Evolutionary conservation across 2,113 vertebrate species (phyloP).

Genomic region (Hippocampus guttulatus): DNA sequence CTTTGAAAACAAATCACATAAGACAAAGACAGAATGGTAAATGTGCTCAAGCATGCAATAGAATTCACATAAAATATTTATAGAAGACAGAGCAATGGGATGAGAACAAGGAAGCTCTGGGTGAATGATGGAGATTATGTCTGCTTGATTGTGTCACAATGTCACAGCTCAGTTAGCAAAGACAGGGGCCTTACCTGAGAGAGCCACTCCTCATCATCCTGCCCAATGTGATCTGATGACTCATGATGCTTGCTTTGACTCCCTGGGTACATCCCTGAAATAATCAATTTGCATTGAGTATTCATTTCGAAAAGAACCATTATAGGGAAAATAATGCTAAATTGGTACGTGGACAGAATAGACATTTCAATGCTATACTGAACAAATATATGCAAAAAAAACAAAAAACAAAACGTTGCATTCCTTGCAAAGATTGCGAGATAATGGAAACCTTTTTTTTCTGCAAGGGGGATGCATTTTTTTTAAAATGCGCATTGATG

Average conservation of each 20-base stretch:
- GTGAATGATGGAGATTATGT: not conserved
- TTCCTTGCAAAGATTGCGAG: no score
- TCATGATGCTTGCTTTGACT: conserved; percentile 87
- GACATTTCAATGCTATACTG: not conserved
- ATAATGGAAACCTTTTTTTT: no score
- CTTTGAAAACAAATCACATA: not conserved
- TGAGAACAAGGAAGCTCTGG: not conserved
- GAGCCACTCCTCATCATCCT: conserved; percentile 96
- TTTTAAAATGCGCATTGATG: no score
- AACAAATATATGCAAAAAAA: not conserved
- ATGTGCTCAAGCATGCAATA: conserved; percentile 1
- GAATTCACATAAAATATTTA: not conserved
- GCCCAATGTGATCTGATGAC: conserved; percentile 91
- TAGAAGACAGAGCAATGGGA: not conserved
- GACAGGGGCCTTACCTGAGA: conserved; percentile 83
- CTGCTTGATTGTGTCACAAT: not conserved
- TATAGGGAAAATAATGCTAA: not conserved
- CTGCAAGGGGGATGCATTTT: no score
- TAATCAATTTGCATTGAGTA: not conserved
- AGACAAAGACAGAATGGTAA: not conserved
- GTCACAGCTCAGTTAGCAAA: not conserved
- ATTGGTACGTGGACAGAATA: not conserved
- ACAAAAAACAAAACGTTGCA: no score
- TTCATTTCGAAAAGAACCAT: not conserved
- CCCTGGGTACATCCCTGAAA: conserved; percentile 81